Evolutionary conservation across 2,888 invertebrate species (phyloP), one percentile per base, ranked within the genome.

Genomic region (Dasysyrphus albostriatus): DNA sequence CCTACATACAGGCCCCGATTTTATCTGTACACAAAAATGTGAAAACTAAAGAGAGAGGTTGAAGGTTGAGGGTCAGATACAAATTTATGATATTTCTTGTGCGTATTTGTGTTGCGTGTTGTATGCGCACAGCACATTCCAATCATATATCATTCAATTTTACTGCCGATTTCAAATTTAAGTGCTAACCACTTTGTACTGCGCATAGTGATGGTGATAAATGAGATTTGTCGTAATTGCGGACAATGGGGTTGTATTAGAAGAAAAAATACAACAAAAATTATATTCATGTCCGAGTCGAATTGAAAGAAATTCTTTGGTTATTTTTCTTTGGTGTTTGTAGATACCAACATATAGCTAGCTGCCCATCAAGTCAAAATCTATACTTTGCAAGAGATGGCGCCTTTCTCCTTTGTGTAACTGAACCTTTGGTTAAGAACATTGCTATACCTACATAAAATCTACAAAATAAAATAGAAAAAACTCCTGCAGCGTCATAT

Each of bases 151-250:
- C 80, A 80, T 81, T 61, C 58, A 82, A 59, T 70, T 78, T 83
- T 56, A 69, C 74, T 73, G 77, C 76, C 72, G 72, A 79, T 84
- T 84, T 67, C 59, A 54, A 61, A 51, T 65, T 73, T 67, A 77
- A 81, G 76, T 77, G 76, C 77, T 74, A 73, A 77, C 76, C 77
- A 77, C 82, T 76, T 82, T 76, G 77, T 77, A 76, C 69, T 73
- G 77, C 54, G 69, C 69, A 58, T 58, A 59, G 61, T 58, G 76
- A 77, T 80, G 76, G 81, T 84, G 84, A 84, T 84, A 81, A 81
- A 84, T 84, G 81, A 49, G 76, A 81, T 72, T 76, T 81, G 81
- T 81, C 76, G 76, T 81, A 73, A 84, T 84, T 81, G 81, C 54
- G 81, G 80, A 84, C 84, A 80, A 84, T 84, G 74, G 70, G 80